A percentile compares a stretch with the other conserved stretches of the same genome.
phyloP scores from a whole-genome alignment of 2,113 vertebrate species.

The Myrmophylax atrothorax region DNA sequence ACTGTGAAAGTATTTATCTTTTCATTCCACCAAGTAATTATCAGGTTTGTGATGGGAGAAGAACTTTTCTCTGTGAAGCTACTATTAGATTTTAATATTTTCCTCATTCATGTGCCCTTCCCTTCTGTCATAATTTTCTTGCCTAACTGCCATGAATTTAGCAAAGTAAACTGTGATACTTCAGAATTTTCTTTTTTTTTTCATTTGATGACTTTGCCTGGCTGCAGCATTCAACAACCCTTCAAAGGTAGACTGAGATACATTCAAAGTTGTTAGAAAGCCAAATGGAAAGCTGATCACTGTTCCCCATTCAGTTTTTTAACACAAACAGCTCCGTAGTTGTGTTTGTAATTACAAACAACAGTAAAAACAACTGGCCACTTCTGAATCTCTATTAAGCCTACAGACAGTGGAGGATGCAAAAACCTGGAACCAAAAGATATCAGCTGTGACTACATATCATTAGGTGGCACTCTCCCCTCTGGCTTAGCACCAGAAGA shows the following conservation, averaged over 20 bases:
- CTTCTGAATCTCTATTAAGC: neutral
- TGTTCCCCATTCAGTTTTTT: neutral
- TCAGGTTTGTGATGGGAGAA: neutral
- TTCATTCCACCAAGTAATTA: conserved; percentile 6
- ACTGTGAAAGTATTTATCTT: conserved; percentile 22
- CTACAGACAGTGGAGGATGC: neutral
- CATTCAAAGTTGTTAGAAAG: neutral
- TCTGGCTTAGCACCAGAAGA: neutral
- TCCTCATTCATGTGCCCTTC: neutral
- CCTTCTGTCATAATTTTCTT: neutral
- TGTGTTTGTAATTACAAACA: neutral
- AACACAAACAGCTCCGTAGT: neutral
- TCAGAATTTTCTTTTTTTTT: neutral
- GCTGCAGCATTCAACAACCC: neutral
- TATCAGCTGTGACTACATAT: neutral
- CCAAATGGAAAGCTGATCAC: conserved; percentile 4
- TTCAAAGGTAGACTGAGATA: conserved; percentile 20
- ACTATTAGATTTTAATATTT: neutral
- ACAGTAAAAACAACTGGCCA: neutral
- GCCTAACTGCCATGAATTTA: conserved; percentile 8
- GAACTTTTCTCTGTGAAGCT: neutral
- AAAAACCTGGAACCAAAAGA: neutral
- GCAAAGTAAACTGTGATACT: conserved; percentile 24
- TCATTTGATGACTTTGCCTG: neutral
- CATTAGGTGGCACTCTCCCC: conserved; percentile 52